phyloP scores from a whole-genome alignment of 2,888 invertebrate species.

The Thalpophila matura region DNA sequence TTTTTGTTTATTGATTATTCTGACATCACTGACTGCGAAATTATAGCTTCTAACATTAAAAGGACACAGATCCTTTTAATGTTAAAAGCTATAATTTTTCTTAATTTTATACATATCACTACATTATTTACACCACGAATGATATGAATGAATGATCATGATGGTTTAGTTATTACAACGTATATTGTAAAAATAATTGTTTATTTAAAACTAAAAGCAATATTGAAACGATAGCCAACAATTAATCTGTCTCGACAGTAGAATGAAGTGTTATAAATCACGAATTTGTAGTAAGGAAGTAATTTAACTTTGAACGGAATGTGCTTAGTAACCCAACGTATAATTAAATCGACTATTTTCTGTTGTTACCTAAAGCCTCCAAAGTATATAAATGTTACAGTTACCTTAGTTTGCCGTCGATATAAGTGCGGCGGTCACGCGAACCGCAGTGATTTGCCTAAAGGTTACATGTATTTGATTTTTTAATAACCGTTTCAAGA shows the following conservation, averaged over 20 bases:
- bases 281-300: slow-evolving; percentile 65
- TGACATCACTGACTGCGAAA: too few relatives aligned
- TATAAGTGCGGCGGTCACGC: slow-evolving; percentile 60
- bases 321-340: slow-evolving; percentile 27
- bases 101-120: too few relatives aligned
- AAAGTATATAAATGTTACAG: slow-evolving; percentile 25
- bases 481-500: slow-evolving; percentile 57
- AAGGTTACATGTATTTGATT: slow-evolving; percentile 61
- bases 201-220: slow-evolving; percentile 8
- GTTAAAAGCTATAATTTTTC: too few relatives aligned
- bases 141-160: too few relatives aligned
- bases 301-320: slow-evolving; percentile 37
- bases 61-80: too few relatives aligned
- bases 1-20: too few relatives aligned
- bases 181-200: neutral
- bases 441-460: slow-evolving; percentile 40
- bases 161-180: too few relatives aligned
- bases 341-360: slow-evolving; percentile 46
- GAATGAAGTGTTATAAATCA: slow-evolving; percentile 49
- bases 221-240: slow-evolving; percentile 21
- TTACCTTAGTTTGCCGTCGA: slow-evolving; percentile 24
- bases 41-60: too few relatives aligned
- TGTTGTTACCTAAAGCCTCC: slow-evolving; percentile 22
- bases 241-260: slow-evolving; percentile 29
- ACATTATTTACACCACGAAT: too few relatives aligned